Evolutionary conservation across 2,888 invertebrate species (phyloP).

Genomic region (Pyrocoelia pectoralis): DNA sequence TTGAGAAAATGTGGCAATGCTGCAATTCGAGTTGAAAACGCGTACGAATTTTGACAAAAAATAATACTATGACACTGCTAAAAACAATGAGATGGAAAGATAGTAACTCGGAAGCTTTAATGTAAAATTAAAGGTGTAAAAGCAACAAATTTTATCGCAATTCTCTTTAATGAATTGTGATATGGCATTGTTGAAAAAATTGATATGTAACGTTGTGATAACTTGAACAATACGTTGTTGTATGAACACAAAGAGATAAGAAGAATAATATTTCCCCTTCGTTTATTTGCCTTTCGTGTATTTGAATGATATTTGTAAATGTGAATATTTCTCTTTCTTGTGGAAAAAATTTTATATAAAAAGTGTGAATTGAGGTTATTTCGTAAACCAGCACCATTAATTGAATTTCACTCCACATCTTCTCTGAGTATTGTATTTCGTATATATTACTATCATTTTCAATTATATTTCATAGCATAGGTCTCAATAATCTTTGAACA

Average conservation of each 20-base stretch:
- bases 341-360: neutral
- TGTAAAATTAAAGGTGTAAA: neutral
- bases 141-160: neutral
- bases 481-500: too few relatives aligned
- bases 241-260: conserved; percentile 2
- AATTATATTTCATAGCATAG: too few relatives aligned
- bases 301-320: neutral
- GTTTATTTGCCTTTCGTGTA: neutral
- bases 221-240: neutral
- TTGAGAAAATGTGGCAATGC: too few relatives aligned
- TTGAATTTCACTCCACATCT: too few relatives aligned
- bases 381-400: too few relatives aligned
- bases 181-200: neutral
- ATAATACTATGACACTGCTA: neutral
- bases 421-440: too few relatives aligned
- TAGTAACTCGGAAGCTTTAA: neutral
- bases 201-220: neutral
- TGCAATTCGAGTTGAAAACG: too few relatives aligned
- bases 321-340: neutral
- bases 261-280: conserved; percentile 2
- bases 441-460: too few relatives aligned
- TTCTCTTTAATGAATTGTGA: neutral
- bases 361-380: too few relatives aligned
- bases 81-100: neutral
- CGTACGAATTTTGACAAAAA: too few relatives aligned